A percentile compares a stretch with the other conserved stretches of the same genome.
phyloP scores from a whole-genome alignment of 2,113 vertebrate species.

The Urocynchramus pylzowi region DNA sequence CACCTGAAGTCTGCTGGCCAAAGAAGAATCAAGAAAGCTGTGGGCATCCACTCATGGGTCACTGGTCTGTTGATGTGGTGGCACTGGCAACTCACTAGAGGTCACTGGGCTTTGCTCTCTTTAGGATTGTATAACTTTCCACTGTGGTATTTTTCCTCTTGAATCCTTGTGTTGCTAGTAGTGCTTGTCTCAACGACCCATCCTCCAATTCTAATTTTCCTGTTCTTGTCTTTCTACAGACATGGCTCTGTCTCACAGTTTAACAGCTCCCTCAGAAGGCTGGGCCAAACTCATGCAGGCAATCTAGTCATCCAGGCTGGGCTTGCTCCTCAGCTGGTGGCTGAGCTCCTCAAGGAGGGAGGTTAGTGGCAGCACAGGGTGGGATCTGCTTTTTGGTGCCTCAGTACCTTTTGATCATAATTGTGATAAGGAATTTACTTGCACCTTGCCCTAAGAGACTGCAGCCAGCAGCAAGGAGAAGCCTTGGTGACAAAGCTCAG shows the following conservation, averaged over 20 bases:
- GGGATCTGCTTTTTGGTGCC: background rate
- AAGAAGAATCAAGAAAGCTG: background rate
- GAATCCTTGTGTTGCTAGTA: background rate
- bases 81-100: background rate
- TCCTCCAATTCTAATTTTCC: background rate
- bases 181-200: background rate
- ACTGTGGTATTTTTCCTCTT: background rate
- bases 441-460: background rate
- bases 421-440: background rate
- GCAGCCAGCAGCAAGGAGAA: background rate
- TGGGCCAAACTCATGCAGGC: background rate
- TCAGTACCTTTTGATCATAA: background rate
- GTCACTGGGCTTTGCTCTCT: background rate
- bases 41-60: background rate
- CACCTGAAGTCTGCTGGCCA: background rate
- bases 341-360: background rate
- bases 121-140: background rate
- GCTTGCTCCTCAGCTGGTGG: background rate
- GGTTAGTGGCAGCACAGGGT: background rate
- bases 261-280: background rate
- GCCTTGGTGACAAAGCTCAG: background rate
- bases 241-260: background rate
- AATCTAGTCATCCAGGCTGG: background rate
- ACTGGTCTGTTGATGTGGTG: background rate
- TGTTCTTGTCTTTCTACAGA: background rate